Evolutionary conservation across 2,888 invertebrate species (phyloP).

Genomic region (Cryptus armator): DNA sequence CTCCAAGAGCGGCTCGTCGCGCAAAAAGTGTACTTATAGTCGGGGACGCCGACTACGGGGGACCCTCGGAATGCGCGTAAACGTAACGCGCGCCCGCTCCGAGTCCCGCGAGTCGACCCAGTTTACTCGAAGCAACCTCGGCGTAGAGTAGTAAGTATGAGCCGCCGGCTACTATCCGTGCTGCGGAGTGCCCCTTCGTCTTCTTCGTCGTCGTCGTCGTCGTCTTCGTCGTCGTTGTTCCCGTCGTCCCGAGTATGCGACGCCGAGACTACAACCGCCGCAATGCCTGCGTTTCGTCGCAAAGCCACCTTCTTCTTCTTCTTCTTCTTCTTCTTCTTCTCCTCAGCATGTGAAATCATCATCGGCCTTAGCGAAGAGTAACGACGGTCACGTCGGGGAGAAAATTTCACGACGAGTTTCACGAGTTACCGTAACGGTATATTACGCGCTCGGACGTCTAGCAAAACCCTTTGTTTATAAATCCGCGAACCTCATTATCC

Average conservation of each 20-base stretch:
- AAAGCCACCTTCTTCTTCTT: not conserved
- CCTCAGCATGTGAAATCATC: slow-evolving; percentile 35
- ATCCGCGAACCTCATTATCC: slow-evolving; percentile 15
- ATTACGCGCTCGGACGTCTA: slow-evolving; percentile 14
- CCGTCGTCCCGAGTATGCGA: slow-evolving; percentile 1
- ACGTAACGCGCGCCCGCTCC: slow-evolving; percentile 43
- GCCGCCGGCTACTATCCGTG: slow-evolving; percentile 2
- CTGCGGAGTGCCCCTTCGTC: not conserved
- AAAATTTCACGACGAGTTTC: slow-evolving; percentile 28
- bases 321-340: not conserved
- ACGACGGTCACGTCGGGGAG: slow-evolving; percentile 20
- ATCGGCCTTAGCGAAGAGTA: slow-evolving; percentile 4
- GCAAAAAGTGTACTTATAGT: slow-evolving; percentile 29
- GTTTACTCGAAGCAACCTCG: slow-evolving; percentile 26
- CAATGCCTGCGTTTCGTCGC: slow-evolving; percentile 6
- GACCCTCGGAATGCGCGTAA: slow-evolving; percentile 51
- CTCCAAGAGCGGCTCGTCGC: slow-evolving; percentile 3
- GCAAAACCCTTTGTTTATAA: slow-evolving; percentile 30
- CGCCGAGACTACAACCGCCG: slow-evolving; percentile 18
- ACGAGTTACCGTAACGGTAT: slow-evolving; percentile 43
- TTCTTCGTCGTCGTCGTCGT: not conserved
- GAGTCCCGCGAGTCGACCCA: slow-evolving; percentile 46
- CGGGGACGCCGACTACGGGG: slow-evolving; percentile 11
- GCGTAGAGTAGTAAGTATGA: not conserved
- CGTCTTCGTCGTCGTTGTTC: not conserved